Conservation (phyloP, 1,140 invertebrate genomes). For the Neodiprion virginianus region DNA sequence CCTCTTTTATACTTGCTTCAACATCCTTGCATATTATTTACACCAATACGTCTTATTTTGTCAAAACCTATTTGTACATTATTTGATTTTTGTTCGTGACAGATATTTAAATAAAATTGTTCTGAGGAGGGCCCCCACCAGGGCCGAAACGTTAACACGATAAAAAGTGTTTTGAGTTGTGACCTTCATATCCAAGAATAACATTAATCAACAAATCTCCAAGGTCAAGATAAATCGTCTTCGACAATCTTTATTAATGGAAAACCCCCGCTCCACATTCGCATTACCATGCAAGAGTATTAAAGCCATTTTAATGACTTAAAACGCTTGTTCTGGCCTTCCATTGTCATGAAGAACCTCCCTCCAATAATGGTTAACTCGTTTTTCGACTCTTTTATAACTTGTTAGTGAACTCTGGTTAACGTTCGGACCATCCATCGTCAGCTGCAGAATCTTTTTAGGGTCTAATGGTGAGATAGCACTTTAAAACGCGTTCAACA, state of each 20-base stretch:
- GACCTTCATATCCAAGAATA: too few relatives aligned
- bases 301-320: constrained; percentile 17
- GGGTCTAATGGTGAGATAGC: constrained; percentile 11
- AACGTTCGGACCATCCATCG: constrained; percentile 25
- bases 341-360: background rate
- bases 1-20: too few relatives aligned
- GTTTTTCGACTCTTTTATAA: background rate
- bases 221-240: too few relatives aligned
- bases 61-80: too few relatives aligned
- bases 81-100: too few relatives aligned
- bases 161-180: too few relatives aligned
- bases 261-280: constrained; percentile 31
- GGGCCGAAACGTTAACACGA: too few relatives aligned
- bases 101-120: too few relatives aligned
- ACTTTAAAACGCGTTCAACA: constrained; percentile 15
- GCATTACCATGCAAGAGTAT: constrained; percentile 34
- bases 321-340: background rate
- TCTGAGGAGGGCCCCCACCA: too few relatives aligned
- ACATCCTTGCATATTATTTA: too few relatives aligned
- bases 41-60: too few relatives aligned
- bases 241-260: constrained; percentile 33
- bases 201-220: too few relatives aligned
- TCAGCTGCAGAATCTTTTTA: constrained; percentile 24
- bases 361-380: background rate
- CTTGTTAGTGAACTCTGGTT: constrained; percentile 9